phyloP scores from a whole-genome alignment of 2,797 vertebrate species.

The Silurus lanzhouensis region DNA sequence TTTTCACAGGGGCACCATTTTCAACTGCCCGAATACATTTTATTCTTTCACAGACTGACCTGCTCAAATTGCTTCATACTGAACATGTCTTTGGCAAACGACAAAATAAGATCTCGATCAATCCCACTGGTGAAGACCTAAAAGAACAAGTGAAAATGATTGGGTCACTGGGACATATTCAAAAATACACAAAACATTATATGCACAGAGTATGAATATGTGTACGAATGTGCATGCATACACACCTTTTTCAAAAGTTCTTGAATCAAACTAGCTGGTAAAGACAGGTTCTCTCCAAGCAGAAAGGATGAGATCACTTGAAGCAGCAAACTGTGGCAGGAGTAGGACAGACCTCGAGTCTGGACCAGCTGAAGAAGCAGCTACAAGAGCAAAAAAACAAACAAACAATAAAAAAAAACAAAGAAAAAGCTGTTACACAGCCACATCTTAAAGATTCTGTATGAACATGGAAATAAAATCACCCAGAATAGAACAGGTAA shows the following conservation, averaged over 20 bases:
- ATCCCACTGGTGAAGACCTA: constrained; percentile 84
- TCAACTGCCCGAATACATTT: not conserved
- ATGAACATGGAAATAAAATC: not conserved
- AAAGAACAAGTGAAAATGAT: not conserved
- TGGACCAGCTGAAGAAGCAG: constrained; percentile 75
- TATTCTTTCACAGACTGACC: constrained; percentile 68
- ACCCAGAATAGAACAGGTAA: not conserved
- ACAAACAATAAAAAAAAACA: too few species aligned
- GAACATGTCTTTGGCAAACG: constrained; percentile 90
- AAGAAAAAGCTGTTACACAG: not conserved
- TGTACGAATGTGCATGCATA: not conserved
- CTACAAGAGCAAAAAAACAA: constrained; percentile 65
- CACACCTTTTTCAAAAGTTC: constrained; percentile 84
- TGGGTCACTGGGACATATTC: not conserved
- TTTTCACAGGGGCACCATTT: too few species aligned
- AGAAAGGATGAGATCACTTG: constrained; percentile 83
- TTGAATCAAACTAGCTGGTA: constrained; percentile 77
- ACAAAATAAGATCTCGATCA: constrained; percentile 77
- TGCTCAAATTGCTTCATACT: constrained; percentile 90
- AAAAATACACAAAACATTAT: not conserved
- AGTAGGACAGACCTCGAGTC: constrained; percentile 67
- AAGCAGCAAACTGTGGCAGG: constrained; percentile 81
- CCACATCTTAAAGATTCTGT: not conserved
- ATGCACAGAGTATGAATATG: not conserved
- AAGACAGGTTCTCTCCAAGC: constrained; percentile 79